Evolutionary conservation across 2,888 invertebrate species (phyloP).

Genomic region (Dendrolimus houi): DNA sequence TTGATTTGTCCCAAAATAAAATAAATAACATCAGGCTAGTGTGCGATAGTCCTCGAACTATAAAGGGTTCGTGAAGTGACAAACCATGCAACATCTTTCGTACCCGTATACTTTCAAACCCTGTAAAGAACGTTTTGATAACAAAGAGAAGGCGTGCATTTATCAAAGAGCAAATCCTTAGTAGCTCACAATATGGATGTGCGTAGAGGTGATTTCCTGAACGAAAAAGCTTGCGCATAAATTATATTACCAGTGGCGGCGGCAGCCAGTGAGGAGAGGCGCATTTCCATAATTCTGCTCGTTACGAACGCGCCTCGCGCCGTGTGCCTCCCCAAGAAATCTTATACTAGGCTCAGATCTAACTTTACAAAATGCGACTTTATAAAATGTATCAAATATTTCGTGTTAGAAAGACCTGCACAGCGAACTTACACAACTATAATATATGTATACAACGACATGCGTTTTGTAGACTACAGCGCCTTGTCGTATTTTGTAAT

Average conservation of each 20-base stretch:
- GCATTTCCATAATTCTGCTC: slow-evolving; percentile 63
- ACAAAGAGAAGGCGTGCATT: slow-evolving; percentile 14
- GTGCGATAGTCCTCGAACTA: no score
- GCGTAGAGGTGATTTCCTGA: slow-evolving; percentile 33
- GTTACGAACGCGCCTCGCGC: slow-evolving; percentile 34
- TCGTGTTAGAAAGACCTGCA: slow-evolving; percentile 3
- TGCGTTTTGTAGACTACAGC: no score
- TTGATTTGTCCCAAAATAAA: no score
- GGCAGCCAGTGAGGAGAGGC: slow-evolving; percentile 21
- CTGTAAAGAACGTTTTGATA: not conserved
- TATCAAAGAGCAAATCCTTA: slow-evolving; percentile 30
- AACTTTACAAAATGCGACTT: slow-evolving; percentile 18
- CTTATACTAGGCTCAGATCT: slow-evolving; percentile 31
- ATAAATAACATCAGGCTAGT: no score
- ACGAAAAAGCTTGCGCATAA: slow-evolving; percentile 38
- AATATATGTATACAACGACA: no score
- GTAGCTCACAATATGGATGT: slow-evolving; percentile 24
- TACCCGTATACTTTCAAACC: not conserved
- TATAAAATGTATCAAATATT: slow-evolving; percentile 38
- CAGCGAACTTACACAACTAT: no score
- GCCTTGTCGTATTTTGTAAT: no score
- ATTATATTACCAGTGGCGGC: slow-evolving; percentile 25
- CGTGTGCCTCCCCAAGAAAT: slow-evolving; percentile 26
- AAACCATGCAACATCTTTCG: not conserved
- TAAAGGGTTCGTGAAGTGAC: no score